Conservation (phyloP, 2,888 invertebrate species). For the Aplocera efformata region DNA sequence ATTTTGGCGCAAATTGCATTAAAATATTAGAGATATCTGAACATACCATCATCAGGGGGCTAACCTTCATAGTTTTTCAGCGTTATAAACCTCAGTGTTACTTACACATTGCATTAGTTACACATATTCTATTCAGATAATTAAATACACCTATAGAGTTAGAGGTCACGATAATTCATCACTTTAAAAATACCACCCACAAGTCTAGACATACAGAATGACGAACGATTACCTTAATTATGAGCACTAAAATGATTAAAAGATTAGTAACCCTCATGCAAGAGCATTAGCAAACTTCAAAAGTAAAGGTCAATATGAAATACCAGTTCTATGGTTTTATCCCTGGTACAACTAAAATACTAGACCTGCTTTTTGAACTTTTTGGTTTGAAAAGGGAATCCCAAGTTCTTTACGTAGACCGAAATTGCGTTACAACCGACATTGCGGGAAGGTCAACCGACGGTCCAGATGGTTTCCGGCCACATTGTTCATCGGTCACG, state of each 20-base stretch:
- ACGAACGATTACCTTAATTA: constrained; percentile 6
- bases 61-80: too few relatives aligned
- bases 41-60: too few relatives aligned
- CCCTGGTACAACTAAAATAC: too few relatives aligned
- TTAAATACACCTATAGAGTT: background rate
- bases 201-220: constrained; percentile 23
- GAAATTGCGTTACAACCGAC: constrained; percentile 32
- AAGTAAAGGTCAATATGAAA: constrained; percentile 10
- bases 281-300: background rate
- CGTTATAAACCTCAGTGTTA: too few relatives aligned
- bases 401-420: background rate
- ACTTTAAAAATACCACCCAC: constrained; percentile 14
- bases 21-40: too few relatives aligned
- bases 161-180: constrained; percentile 6
- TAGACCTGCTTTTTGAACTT: too few relatives aligned
- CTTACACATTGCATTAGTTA: too few relatives aligned
- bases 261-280: background rate
- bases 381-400: too few relatives aligned
- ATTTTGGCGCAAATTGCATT: too few relatives aligned
- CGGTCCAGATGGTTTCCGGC: constrained; percentile 51
- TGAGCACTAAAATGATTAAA: constrained; percentile 8
- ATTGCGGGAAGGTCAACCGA: constrained; percentile 55
- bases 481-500: constrained; percentile 64
- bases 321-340: background rate
- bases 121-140: too few relatives aligned